A percentile compares a stretch with the other conserved stretches of the same genome.
Conservation (phyloP, 2,113 vertebrate genomes). For the Pelvicachromis taeniatus region DNA sequence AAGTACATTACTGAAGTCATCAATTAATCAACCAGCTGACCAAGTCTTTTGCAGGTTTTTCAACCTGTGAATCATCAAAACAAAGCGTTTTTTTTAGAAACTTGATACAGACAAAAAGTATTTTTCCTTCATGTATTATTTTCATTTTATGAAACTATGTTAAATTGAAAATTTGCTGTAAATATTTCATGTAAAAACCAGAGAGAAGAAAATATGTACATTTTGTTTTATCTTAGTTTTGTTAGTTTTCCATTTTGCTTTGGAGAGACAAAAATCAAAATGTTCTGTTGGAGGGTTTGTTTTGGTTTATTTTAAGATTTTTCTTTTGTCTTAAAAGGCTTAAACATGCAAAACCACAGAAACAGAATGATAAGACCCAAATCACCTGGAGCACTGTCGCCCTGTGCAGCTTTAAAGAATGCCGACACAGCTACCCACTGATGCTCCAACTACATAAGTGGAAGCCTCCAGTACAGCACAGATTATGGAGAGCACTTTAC, state of each 20-base stretch:
- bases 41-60: neutral
- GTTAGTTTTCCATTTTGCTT: neutral
- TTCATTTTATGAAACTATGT: neutral
- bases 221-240: neutral
- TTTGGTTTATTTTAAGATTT: too few species aligned
- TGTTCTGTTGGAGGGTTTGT: neutral
- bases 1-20: neutral
- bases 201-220: neutral
- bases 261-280: neutral
- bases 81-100: neutral
- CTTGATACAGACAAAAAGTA: neutral
- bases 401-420: neutral
- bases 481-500: neutral
- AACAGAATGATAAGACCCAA: neutral
- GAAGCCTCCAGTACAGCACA: neutral
- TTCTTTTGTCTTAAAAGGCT: neutral
- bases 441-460: neutral
- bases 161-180: neutral
- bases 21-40: neutral
- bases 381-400: neutral
- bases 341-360: neutral
- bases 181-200: neutral
- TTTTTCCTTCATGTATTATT: neutral
- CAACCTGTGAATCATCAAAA: neutral
- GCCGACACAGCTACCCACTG: neutral